These are phyloP conservation scores for Peucedramus taeniatus DNA, from an alignment of 2,113 vertebrate species.

Conservation along the genomic window DNA sequence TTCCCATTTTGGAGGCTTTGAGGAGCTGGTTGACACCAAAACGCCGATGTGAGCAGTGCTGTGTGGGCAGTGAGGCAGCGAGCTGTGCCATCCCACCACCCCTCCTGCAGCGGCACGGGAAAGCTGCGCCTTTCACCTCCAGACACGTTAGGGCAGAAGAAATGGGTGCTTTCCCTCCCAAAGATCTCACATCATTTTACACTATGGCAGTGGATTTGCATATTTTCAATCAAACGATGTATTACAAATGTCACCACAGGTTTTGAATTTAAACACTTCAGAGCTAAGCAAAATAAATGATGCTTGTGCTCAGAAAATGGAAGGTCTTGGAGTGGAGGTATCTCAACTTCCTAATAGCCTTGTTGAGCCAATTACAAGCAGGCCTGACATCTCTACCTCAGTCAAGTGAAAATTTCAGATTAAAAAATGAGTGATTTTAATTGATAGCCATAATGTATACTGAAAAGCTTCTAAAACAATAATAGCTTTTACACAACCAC, in stretches of 20 bases:
- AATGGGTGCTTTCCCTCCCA: neutral
- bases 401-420: neutral
- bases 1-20: neutral
- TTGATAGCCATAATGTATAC: neutral
- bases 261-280: neutral
- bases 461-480: neutral
- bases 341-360: neutral
- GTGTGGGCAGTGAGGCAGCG: neutral
- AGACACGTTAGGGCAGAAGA: fast-evolving
- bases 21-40: neutral
- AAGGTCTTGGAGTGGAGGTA: neutral
- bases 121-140: neutral
- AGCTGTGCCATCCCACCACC: neutral
- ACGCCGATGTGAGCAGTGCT: fast-evolving
- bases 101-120: fast-evolving
- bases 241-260: neutral
- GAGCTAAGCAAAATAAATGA: neutral
- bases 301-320: neutral
- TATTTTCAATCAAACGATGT: neutral
- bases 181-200: neutral
- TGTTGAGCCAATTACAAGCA: neutral
- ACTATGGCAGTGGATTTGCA: neutral
- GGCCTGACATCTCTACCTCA: neutral
- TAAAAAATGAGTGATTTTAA: neutral
- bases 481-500: neutral